Conservation (phyloP, 2,888 invertebrate genomes). For the Ochropleura plecta region DNA sequence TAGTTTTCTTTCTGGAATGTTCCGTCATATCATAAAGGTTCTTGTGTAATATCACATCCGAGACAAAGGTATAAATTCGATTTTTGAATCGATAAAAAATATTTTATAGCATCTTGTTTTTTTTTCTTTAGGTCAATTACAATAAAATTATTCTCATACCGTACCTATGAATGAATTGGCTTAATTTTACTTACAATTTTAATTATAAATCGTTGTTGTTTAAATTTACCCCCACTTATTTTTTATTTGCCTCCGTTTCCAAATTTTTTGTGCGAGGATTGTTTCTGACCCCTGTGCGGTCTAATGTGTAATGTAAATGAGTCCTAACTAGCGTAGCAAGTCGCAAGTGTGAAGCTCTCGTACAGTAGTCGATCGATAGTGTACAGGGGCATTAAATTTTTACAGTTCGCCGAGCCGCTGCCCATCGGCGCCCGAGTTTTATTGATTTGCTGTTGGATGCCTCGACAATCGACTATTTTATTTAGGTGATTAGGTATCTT, state of each 20-base stretch:
- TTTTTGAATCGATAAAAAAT: too few relatives aligned
- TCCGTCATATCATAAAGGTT: too few relatives aligned
- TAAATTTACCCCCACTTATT: too few relatives aligned
- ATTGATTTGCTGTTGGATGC: conserved; percentile 76
- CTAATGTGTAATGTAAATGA: conserved; percentile 34
- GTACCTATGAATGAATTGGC: too few relatives aligned
- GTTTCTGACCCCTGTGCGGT: conserved; percentile 9
- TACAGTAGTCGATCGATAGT: conserved; percentile 73
- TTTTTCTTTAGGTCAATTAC: too few relatives aligned
- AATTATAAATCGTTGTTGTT: too few relatives aligned
- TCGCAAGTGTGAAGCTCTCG: conserved; percentile 61
- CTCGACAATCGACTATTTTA: conserved; percentile 54
- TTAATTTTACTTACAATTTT: too few relatives aligned
- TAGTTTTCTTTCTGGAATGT: too few relatives aligned
- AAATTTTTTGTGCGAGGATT: background rate
- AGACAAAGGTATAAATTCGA: too few relatives aligned
- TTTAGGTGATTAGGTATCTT: conserved; percentile 17
- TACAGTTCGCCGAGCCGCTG: conserved; percentile 75
- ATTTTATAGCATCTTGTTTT: too few relatives aligned
- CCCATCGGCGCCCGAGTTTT: conserved; percentile 68
- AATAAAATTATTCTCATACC: too few relatives aligned
- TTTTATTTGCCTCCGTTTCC: background rate
- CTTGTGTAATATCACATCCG: too few relatives aligned
- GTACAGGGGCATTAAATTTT: conserved; percentile 79
- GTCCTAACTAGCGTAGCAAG: conserved; percentile 38